Evolutionary conservation across 2,113 vertebrate genomes (phyloP).

Genomic region (Naja naja): DNA sequence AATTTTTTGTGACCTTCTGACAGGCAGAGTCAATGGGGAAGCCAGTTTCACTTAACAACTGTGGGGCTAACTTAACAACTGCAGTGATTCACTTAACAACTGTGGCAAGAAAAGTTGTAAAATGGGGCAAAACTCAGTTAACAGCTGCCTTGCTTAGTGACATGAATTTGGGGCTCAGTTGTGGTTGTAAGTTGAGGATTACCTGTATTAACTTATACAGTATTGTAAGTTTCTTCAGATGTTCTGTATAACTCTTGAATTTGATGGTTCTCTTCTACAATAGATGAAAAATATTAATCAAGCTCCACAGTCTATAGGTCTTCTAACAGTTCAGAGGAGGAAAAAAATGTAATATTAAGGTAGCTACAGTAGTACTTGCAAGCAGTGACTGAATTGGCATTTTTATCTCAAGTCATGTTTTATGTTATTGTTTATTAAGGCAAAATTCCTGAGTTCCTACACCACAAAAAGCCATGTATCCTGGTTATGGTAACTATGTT

Average conservation of each 20-base stretch:
- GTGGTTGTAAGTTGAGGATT: background rate
- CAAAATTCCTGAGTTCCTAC: background rate
- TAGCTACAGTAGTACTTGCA: background rate
- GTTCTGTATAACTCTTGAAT: background rate
- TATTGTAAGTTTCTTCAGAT: background rate
- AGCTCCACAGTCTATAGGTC: background rate
- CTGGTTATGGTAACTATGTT: background rate
- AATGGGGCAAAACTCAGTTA: background rate
- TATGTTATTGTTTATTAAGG: background rate
- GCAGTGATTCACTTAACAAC: background rate
- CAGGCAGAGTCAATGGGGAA: background rate
- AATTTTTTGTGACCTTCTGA: background rate
- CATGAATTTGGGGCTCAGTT: background rate
- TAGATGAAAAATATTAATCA: background rate
- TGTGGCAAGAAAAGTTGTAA: background rate
- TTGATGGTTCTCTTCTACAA: background rate
- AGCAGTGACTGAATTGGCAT: background rate
- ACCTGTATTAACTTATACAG: background rate
- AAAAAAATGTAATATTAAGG: background rate
- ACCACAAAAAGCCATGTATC: background rate
- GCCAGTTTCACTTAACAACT: background rate
- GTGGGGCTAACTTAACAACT: background rate
- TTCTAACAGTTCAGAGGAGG: background rate
- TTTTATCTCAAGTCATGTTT: background rate
- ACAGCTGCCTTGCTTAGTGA: background rate